A percentile compares a stretch with the other conserved stretches of the same genome.
phyloP scores from a whole-genome alignment of 2,797 vertebrate species.

The Ptychobarbus kaznakovi region DNA sequence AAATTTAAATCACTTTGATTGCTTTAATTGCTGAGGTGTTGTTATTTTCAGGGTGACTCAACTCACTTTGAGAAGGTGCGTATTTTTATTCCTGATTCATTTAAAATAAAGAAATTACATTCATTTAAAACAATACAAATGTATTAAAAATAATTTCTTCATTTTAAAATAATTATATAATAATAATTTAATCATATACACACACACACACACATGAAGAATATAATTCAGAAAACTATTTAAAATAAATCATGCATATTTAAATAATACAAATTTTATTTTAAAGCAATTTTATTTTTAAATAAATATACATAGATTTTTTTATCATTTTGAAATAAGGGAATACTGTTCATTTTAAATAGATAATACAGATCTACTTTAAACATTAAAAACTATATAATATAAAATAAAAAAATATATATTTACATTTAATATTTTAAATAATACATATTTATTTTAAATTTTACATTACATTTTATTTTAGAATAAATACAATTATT shows the following conservation, averaged over 20 bases:
- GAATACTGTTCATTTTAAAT: not conserved
- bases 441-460: not conserved
- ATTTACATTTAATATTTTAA: not conserved
- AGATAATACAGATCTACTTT: not conserved
- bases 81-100: not conserved
- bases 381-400: not conserved
- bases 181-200: no score
- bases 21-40: not conserved
- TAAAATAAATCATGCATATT: no score
- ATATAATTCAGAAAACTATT: no score
- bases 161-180: no score
- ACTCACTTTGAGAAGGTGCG: conserved; percentile 92
- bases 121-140: not conserved
- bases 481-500: not conserved
- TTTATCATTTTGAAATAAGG: not conserved
- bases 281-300: no score
- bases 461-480: not conserved
- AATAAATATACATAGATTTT: no score
- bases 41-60: no score
- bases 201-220: no score
- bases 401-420: no score
- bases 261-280: no score
- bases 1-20: not conserved
- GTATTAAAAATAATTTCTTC: no score
- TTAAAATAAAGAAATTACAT: not conserved